These are phyloP conservation scores for Taurulus bubalis DNA, from an alignment of 2,113 vertebrate species.

Conservation along the genomic window DNA sequence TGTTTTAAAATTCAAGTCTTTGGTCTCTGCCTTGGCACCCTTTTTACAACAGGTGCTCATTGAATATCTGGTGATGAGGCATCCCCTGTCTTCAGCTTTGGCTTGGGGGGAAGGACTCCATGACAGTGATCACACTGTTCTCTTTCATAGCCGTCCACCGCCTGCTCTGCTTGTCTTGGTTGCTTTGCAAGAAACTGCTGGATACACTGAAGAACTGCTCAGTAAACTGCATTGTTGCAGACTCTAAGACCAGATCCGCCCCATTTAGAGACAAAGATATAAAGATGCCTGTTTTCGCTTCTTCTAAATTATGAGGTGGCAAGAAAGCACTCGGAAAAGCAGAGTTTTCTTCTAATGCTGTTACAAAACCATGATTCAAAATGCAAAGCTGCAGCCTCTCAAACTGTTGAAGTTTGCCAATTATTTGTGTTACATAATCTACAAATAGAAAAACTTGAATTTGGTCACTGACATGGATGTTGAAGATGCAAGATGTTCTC, in stretches of 20 bases:
- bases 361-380: not conserved
- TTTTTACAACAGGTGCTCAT: conserved; percentile 75
- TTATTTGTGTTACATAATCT: not conserved
- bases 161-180: conserved; percentile 48
- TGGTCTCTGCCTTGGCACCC: conserved; percentile 68
- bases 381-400: not conserved
- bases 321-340: not conserved
- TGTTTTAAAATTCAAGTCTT: conserved; percentile 68
- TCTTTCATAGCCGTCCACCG: conserved; percentile 65
- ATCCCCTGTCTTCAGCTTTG: conserved; percentile 65
- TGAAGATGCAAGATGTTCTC: not conserved
- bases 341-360: not conserved
- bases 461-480: not conserved
- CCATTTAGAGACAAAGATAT: conserved; percentile 4
- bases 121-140: conserved; percentile 70
- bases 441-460: not conserved
- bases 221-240: conserved; percentile 31
- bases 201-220: conserved; percentile 19
- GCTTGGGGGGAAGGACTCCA: conserved; percentile 33
- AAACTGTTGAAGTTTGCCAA: not conserved
- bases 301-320: not conserved
- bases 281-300: not conserved
- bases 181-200: conserved; percentile 53
- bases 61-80: conserved; percentile 76
- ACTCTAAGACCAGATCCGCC: conserved; percentile 19